Evolutionary conservation across 2,113 vertebrate species (phyloP), one percentile per base, ranked within the genome.

Genomic region (Harpagus bidentatus): DNA sequence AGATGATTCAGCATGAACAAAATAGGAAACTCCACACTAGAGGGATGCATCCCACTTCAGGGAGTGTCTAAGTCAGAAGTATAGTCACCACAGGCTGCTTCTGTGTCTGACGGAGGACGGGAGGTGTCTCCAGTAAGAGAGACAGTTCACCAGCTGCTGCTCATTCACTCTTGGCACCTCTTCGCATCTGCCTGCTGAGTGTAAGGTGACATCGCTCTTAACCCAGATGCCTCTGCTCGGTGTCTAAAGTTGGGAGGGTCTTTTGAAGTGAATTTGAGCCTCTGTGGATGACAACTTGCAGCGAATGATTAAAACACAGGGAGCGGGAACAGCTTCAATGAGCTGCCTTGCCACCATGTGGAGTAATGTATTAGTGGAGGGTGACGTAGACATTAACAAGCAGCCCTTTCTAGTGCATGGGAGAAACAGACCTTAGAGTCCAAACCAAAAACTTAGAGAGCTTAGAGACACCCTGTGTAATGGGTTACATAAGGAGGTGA

Each of bases 1-100:
- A 88, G 45, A 52, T 81, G 74, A 88, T 81, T 86, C 81, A 94
- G 67, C 83, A 52, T 11, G 43, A 82, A 25, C 16, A 31, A 83
- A 88, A 73, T 5, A 69, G 63, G 6, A n/a, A 78, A 36, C 22
- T 77, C 83, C 5, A 0, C 40, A 8, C 58, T 42, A 38, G 38
- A 80, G 26, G 77, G 82, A 19, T 0, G 3, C 45, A 61, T 91
- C 77, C 69, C 13, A 1, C 86, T 83, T 52, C 6, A 22, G 72
- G 69, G 76, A 58, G 55, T 56, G 55, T 59, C 53, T 42, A 48
- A 74, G 50, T 61, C 69, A 76, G 63, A 48, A 69, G 34, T 5
- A 18, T 13, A 29, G 47, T 84, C 86, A 56, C 84, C 5, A 4
- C 21, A 9, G 45, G 63, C 59, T 81, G 77, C 59, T 86, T 38